Base-by-base conservation (phyloP, 2,888 invertebrate genomes). In the Deilephila porcellus region DNA sequence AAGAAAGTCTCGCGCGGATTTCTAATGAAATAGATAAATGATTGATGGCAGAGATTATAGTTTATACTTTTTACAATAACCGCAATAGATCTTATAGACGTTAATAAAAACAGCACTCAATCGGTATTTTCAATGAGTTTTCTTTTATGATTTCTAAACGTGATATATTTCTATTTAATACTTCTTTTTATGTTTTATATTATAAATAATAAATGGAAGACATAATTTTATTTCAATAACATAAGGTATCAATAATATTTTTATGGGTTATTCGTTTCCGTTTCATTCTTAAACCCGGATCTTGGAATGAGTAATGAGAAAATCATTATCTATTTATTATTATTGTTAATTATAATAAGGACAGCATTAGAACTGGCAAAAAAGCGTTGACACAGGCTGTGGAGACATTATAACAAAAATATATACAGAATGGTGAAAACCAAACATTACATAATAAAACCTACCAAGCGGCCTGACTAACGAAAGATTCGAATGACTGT, bases 31-130 rank as follows among this genome's bases (percentile, higher is more conserved):
- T 4, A 25, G 52, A 25, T 67, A 52, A 14, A 64, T 64, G 64
- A 71, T 60, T 17, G 45, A 62, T 45, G 45, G 45, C 29, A 52
- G 45, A 45, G 29, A 45, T 60, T 52, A 52, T 52, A 25, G 62
- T 71, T 60, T 71, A 71, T 71, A 37, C 25, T 60, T 62, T 62
- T 52, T 67, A 67, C 67, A 67, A 67, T 52, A 52, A 25, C 52
- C 17, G 67, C 20, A 8, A 52, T 67, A 67, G 29, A 67, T 67
- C 67, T 45, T 19, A 17, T 6, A 45, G 67, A 67, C 52, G 52
- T 64, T 64, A 25, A 67, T 52, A 67, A 25, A 67, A 67, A 67
- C 45, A 45, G 37, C 34, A 11, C 20, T 17, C 45, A 45, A 11
- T 64, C 64, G 7, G 64, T 64, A 62, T 37, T 45, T 67, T 52